Evolutionary conservation across 2,888 invertebrate species (phyloP).

Genomic region (Tipula unca): DNA sequence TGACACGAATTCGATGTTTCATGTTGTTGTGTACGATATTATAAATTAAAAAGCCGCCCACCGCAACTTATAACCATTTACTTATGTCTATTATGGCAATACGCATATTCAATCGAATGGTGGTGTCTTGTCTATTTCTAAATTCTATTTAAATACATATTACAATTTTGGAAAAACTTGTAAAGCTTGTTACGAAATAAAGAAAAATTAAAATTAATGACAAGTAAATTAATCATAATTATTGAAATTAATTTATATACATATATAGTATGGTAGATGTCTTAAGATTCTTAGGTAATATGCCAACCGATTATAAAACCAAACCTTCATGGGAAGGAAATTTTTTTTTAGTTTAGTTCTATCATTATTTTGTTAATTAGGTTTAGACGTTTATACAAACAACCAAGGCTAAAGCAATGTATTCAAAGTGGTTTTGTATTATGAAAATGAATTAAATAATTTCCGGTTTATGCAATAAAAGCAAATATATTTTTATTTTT

Average conservation of each 20-base stretch:
- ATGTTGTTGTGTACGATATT: background rate
- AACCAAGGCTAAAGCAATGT: background rate
- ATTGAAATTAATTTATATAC: background rate
- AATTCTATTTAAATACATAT: background rate
- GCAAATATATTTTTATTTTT: too few species aligned
- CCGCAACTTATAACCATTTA: background rate
- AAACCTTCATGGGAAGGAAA: background rate
- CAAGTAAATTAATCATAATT: background rate
- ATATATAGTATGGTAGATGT: background rate
- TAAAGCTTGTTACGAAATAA: background rate
- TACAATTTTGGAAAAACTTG: background rate
- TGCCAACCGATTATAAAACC: background rate
- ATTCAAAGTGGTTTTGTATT: background rate
- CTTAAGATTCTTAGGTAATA: background rate
- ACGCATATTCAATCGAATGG: background rate
- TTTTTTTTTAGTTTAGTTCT: background rate
- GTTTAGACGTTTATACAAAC: background rate
- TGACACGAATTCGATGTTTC: background rate
- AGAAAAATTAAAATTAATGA: background rate
- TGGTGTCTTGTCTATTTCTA: background rate
- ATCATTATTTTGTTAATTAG: background rate
- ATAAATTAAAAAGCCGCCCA: background rate
- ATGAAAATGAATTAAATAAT: background rate
- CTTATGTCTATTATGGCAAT: background rate
- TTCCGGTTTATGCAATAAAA: background rate